Evolutionary conservation across 2,113 vertebrate species (phyloP), one percentile per base, ranked within the genome.

Genomic region (Phasianus colchicus): DNA sequence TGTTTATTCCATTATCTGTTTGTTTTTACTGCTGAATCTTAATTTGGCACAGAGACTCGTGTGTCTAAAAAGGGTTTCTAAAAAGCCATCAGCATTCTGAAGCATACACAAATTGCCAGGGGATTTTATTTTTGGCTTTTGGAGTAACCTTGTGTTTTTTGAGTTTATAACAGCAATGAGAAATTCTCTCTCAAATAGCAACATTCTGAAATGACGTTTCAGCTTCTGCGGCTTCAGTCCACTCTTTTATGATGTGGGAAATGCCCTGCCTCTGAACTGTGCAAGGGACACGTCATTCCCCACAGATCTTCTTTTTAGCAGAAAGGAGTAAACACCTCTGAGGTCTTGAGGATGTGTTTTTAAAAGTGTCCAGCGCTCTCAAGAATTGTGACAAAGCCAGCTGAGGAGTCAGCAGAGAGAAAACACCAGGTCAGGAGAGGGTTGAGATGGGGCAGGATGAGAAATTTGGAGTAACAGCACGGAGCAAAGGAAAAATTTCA

Each of bases 61-160:
- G 69, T 60, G 93, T 93, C 76, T 93, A 60, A 79, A 93, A 70
- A 74, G 20, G 7, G 5, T 10, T 93, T 94, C 92, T 38, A 94
- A 95, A 96, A 83, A 30, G 52, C 25, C 57, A 57, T 93, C 92
- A 96, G 78, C 87, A 74, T 96, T 97, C 97, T 97, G 94, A 96
- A 95, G 86, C 42, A 85, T 77, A 85, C 16, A 86, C 65, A 79
- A 79, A 93, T 88, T 83, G 27, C 82, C 82, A 90, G 72, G 48
- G 40, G 82, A 60, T 83, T 91, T 89, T 86, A 84, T 86, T 97
- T 96, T 95, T 82, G 67, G 30, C 50, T 87, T 91, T 94, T 93
- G 32, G 48, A 73, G 24, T 79, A 96, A 29, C 8, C 9, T 17
- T 42, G n/a, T 57, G 14, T 50, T 95, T 95, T 95, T 88, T 77